These are phyloP conservation scores for Prionace glauca DNA, from an alignment of 2,797 vertebrate species.

Conservation along the genomic window DNA sequence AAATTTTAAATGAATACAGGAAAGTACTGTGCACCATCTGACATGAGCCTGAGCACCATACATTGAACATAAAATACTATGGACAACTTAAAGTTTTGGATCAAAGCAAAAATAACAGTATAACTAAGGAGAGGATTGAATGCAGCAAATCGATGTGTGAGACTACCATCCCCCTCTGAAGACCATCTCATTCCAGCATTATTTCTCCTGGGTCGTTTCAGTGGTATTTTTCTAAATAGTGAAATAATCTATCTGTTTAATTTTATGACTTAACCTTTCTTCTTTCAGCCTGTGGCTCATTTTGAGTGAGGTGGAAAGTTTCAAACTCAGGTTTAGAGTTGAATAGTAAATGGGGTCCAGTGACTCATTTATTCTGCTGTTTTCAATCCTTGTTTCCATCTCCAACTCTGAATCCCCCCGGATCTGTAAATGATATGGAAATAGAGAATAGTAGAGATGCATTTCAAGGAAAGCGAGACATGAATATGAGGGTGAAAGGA, in stretches of 20 bases:
- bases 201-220: neutral
- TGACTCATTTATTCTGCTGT: neutral
- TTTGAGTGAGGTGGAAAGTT: neutral
- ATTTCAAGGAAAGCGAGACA: neutral
- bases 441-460: neutral
- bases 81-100: neutral
- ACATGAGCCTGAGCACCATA: neutral
- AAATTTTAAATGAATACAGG: conserved; percentile 24
- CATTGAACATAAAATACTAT: neutral
- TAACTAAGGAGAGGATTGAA: neutral
- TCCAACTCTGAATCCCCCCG: too few relatives aligned
- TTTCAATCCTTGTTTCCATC: neutral
- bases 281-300: neutral
- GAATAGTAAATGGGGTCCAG: neutral
- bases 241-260: neutral
- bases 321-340: neutral
- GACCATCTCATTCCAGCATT: neutral
- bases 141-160: neutral
- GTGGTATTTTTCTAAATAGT: neutral
- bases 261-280: neutral
- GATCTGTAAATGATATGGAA: neutral
- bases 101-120: neutral
- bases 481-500: neutral
- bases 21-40: neutral
- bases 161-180: neutral